A percentile compares a stretch with the other conserved stretches of the same genome.
Evolutionary conservation across 53 echinoderm and acorn worm genomes (phyloP).

Genomic region (Temnopleurus reevesii): DNA sequence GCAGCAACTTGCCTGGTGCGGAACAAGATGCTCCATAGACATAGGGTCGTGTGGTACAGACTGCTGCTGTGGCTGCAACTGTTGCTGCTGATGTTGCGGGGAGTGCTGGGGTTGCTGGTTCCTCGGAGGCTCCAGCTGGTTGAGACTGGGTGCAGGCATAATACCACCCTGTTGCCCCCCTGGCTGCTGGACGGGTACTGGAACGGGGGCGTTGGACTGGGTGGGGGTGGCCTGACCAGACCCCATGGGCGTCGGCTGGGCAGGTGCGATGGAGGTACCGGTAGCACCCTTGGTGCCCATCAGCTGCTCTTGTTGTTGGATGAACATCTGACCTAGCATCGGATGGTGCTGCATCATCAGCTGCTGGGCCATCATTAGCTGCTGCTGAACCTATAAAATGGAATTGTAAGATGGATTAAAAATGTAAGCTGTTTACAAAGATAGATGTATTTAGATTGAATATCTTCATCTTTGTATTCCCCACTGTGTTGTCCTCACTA

Average conservation of each 20-base stretch:
- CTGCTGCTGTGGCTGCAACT: neutral
- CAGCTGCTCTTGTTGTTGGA: constrained; percentile 47
- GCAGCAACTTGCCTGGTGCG: constrained; percentile 47
- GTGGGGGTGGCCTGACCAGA: neutral
- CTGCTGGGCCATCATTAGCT: constrained; percentile 87
- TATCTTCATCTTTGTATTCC: neutral
- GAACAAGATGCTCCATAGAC: constrained; percentile 24
- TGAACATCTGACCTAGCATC: constrained; percentile 56
- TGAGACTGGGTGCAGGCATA: neutral
- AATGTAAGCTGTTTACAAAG: neutral
- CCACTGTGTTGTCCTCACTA: too few species aligned
- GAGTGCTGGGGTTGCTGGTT: constrained; percentile 17
- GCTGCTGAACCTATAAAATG: constrained; percentile 71
- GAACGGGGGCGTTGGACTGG: neutral
- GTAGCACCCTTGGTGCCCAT: neutral
- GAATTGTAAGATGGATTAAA: neutral
- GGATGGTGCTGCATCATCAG: constrained; percentile 88
- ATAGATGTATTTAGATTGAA: neutral
- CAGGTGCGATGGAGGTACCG: neutral
- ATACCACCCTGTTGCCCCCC: neutral
- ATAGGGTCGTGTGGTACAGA: neutral
- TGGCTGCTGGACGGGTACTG: neutral
- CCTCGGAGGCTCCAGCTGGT: constrained; percentile 14
- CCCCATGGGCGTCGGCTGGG: neutral
- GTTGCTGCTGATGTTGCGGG: constrained; percentile 17